These are phyloP conservation scores for Lypha dubia DNA, from an alignment of 2,888 invertebrate species.

Conservation along the genomic window DNA sequence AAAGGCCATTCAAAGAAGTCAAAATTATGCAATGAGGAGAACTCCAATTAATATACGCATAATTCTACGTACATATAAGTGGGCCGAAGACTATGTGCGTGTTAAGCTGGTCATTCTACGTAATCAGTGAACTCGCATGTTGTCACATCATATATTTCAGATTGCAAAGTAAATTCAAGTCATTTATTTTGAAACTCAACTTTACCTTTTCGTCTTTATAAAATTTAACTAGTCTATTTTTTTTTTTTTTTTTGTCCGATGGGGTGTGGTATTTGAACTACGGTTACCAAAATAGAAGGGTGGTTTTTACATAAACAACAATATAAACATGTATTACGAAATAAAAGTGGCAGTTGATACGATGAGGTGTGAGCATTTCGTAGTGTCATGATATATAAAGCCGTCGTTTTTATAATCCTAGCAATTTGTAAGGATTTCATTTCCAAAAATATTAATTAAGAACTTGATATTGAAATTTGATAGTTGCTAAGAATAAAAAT, in stretches of 20 bases:
- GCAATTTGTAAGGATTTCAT: conserved; percentile 67
- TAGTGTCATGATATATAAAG: conserved; percentile 28
- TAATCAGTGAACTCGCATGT: conserved; percentile 70
- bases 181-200: conserved; percentile 51
- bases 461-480: conserved; percentile 71
- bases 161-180: conserved; percentile 67
- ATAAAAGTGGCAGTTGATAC: conserved; percentile 31
- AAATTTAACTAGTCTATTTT: background rate
- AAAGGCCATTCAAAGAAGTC: too few relatives aligned
- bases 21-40: too few relatives aligned
- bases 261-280: conserved; percentile 62
- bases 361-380: conserved; percentile 60
- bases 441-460: conserved; percentile 67
- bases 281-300: conserved; percentile 4
- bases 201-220: conserved; percentile 8
- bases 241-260: conserved; percentile 6
- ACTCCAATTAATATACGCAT: conserved; percentile 6
- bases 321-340: background rate
- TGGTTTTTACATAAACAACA: conserved; percentile 13
- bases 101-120: conserved; percentile 46
- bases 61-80: background rate
- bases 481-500: conserved; percentile 48
- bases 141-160: conserved; percentile 69
- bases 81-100: conserved; percentile 35
- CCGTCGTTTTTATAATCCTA: conserved; percentile 49